Base-by-base conservation (phyloP, 1,140 invertebrate genomes). In the Drosophila parabipectinata region DNA sequence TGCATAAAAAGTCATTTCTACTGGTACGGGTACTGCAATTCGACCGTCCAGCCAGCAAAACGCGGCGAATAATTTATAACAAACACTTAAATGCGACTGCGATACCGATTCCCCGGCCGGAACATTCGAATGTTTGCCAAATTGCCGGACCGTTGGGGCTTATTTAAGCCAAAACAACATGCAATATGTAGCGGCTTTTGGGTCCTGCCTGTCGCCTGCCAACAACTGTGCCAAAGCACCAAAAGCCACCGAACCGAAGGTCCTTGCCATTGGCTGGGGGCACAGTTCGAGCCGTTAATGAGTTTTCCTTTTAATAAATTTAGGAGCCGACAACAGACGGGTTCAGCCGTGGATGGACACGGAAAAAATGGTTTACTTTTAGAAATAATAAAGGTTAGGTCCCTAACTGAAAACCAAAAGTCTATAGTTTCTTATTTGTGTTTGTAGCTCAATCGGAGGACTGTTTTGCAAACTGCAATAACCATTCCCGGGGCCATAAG, bases 31-130 rank as follows among this genome's bases (percentile, higher is more conserved):
- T 18, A 18, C 15, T 15, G 15, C 61, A 55, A 58, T 58, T 79
- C 44, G 57, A 47, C 57, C 47, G 62, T 63, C 61, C 79, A 48
- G 67, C 57, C 67, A 39, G 54, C 28, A 58, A 77, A 75, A 68
- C 71, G 57, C 58, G 54, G 41, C 75, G 60, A 76, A 87, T 85
- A 87, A 87, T 87, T 88, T 82, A 88, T 72, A 68, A 73, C 51
- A 77, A 81, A 73, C 68, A 77, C 66, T 77, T 68, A 64, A 85
- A 74, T 66, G 52, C 77, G 57, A 68, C 72, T 51, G 45, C 45
- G 73, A 72, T 75, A 83, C 72, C 57, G 66, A 74, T 74, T 60
- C 79, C 53, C 48, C 45, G 37, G 39, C 41, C 64, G 60, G 26
- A 37, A 47, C 63, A 53, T 67, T 57, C 57, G 63, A 74, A 61